Evolutionary conservation across 53 echinoderm and acorn worm species (phyloP).

Genomic region (Glandiceps talaboti): DNA sequence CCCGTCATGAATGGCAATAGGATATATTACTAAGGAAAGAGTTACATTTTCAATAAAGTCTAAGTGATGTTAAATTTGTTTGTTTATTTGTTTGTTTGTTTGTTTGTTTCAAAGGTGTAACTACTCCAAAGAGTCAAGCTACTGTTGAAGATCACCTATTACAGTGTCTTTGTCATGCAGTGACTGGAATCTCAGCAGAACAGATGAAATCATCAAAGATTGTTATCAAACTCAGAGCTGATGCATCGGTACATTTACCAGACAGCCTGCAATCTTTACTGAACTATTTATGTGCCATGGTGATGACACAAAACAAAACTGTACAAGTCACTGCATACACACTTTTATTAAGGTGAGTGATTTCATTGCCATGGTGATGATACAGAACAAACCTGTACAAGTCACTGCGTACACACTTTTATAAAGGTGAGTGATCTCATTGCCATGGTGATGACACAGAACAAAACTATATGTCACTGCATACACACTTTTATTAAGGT

Average conservation of each 20-base stretch:
- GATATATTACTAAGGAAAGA: too few species aligned
- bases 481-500: too few species aligned
- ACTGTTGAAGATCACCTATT: conserved; percentile 20
- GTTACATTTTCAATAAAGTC: too few species aligned
- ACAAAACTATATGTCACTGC: too few species aligned
- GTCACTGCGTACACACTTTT: conserved; percentile 31
- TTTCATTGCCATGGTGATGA: background rate
- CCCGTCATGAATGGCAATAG: too few species aligned
- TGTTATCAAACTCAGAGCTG: background rate
- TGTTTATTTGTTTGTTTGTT: background rate
- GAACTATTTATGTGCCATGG: conserved; percentile 20
- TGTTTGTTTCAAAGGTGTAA: conserved; percentile 7
- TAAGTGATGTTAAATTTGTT: too few species aligned
- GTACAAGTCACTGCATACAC: conserved; percentile 31
- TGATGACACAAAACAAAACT: conserved; percentile 12
- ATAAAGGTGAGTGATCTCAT: too few species aligned
- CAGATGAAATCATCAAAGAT: conserved; percentile 27
- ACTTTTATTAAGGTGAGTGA: conserved; percentile 36
- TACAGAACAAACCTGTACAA: conserved; percentile 12
- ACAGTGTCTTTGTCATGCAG: conserved; percentile 26
- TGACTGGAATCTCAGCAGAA: conserved; percentile 13
- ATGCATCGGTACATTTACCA: background rate
- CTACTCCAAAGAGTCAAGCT: conserved; percentile 2
- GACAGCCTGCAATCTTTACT: conserved; percentile 23
- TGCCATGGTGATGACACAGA: too few species aligned